Percentiles rank a stretch among this genome's conserved stretches.
phyloP scores from a whole-genome alignment of 2,113 vertebrate species.

The Dasyprocta punctata region DNA sequence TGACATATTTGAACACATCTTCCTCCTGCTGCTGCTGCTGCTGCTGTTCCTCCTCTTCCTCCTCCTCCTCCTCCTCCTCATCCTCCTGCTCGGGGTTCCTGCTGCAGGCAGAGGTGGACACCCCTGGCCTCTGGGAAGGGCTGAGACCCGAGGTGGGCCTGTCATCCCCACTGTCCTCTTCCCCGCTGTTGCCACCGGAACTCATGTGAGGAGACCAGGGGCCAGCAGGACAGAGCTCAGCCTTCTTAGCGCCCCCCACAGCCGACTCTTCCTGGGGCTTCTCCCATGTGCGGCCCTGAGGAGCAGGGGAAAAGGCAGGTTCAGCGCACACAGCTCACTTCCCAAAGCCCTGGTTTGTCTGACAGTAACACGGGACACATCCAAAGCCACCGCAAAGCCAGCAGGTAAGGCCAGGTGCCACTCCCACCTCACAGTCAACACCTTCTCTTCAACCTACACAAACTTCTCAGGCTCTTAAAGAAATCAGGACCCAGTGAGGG shows the following conservation, averaged over 20 bases:
- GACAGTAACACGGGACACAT: rapidly evolving
- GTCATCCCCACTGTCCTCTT: neutral
- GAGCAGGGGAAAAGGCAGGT: neutral
- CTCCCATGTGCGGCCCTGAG: slow-evolving; percentile 62
- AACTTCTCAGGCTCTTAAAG: neutral
- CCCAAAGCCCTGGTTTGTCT: neutral
- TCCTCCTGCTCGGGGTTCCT: slow-evolving; percentile 50
- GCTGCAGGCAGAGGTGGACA: rapidly evolving
- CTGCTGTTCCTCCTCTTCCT: slow-evolving; percentile 32
- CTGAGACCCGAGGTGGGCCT: rapidly evolving
- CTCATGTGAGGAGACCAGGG: rapidly evolving
- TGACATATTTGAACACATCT: slow-evolving; percentile 84
- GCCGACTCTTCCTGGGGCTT: neutral
- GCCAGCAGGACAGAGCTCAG: neutral
- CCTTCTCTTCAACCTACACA: neutral
- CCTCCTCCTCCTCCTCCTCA: slow-evolving; percentile 55
- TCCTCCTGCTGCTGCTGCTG: slow-evolving; percentile 76
- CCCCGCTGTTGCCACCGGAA: neutral
- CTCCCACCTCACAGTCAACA: neutral
- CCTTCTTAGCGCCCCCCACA: slow-evolving; percentile 7
- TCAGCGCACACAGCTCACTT: neutral
- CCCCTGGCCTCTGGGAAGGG: rapidly evolving
- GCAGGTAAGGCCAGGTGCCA: rapidly evolving
- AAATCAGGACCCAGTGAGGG: neutral
- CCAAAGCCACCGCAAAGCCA: neutral